Conservation (phyloP, 2,888 invertebrate species). For the Globia sparganii region DNA sequence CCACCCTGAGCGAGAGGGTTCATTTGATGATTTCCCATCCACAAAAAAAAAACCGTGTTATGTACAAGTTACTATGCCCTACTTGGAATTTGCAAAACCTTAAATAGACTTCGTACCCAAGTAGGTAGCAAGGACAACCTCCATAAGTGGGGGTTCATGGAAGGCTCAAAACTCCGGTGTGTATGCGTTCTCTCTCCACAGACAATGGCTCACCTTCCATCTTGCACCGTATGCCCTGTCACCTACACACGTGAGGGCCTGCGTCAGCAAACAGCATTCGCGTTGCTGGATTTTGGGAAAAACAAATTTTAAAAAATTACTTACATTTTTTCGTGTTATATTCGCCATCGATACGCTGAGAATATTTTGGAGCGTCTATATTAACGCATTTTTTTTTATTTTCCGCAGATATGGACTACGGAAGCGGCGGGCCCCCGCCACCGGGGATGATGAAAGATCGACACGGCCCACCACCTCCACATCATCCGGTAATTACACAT, state of each 20-base stretch:
- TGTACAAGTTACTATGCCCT: not conserved
- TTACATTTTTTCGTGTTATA: not conserved
- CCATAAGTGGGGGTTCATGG: not conserved
- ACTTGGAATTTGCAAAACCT: not conserved
- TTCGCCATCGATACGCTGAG: not conserved
- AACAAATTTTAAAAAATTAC: not conserved
- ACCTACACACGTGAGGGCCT: not conserved
- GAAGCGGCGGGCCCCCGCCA: constrained; percentile 87
- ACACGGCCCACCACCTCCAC: constrained; percentile 88
- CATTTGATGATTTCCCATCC: too few species aligned
- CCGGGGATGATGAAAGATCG: constrained; percentile 92
- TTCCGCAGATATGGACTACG: constrained; percentile 87
- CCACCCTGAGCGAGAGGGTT: too few species aligned
- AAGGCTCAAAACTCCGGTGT: not conserved
- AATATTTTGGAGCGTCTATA: not conserved
- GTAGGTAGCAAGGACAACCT: not conserved
- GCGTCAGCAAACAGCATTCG: not conserved
- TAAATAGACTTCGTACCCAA: not conserved
- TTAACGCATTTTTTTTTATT: constrained; percentile 3
- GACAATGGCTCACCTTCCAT: not conserved
- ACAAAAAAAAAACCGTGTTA: too few species aligned
- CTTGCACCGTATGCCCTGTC: not conserved
- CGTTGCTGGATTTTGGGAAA: not conserved
- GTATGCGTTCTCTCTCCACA: not conserved
- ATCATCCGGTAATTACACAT: constrained; percentile 82